These are phyloP conservation scores for Hydrotaea diabolus DNA, from an alignment of 2,888 invertebrate genomes.

Conservation along the genomic window DNA sequence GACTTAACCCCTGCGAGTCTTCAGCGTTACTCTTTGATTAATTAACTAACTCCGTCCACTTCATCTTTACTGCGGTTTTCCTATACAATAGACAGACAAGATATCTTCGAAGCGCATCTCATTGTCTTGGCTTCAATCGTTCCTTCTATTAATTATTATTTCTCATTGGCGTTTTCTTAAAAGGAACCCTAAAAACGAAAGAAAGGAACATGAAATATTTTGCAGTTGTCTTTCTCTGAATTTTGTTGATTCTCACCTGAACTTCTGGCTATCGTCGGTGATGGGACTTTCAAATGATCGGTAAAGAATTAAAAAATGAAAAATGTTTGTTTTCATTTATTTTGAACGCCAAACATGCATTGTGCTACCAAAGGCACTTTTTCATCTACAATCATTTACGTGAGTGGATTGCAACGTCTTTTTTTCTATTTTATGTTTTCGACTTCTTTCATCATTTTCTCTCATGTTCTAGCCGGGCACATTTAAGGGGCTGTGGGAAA, in stretches of 20 bases:
- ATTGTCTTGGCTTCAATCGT: slow-evolving; percentile 16
- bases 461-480: not conserved
- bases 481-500: slow-evolving; percentile 49
- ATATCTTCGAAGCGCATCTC: slow-evolving; percentile 10
- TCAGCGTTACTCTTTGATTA: slow-evolving; percentile 47
- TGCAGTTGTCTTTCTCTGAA: slow-evolving; percentile 64
- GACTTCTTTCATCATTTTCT: slow-evolving; percentile 16
- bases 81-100: not conserved
- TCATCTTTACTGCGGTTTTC: not conserved
- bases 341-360: slow-evolving; percentile 55
- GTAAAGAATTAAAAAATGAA: slow-evolving; percentile 44
- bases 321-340: slow-evolving; percentile 65
- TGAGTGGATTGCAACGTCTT: not conserved
- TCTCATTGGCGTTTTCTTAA: slow-evolving; percentile 15
- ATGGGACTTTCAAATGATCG: not conserved
- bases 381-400: slow-evolving; percentile 50
- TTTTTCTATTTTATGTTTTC: slow-evolving; percentile 1
- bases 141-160: slow-evolving; percentile 53
- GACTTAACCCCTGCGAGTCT: slow-evolving; percentile 18
- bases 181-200: slow-evolving; percentile 17
- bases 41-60: slow-evolving; percentile 57
- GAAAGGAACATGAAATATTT: slow-evolving; percentile 41
- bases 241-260: slow-evolving; percentile 48
- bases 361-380: slow-evolving; percentile 33
- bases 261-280: not conserved